Base-by-base conservation (phyloP, 2,888 invertebrate genomes). In the Malachius bipustulatus region DNA sequence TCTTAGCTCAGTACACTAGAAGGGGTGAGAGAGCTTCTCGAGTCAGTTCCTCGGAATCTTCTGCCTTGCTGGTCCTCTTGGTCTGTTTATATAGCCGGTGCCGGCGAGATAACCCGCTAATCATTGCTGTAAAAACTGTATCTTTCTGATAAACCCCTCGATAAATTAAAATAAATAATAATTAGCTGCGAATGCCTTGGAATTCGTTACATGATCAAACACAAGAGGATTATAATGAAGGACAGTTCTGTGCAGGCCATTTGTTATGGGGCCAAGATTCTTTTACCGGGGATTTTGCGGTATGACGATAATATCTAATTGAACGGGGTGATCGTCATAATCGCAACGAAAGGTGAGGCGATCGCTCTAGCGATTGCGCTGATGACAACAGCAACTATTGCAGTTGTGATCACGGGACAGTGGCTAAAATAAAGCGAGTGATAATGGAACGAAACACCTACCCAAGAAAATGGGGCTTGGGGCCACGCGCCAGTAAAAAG, bases 381-480 rank as follows among this genome's bases (percentile, higher is more conserved):
- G 47, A 99, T 99, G 98, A 97, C 97, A 0, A 94, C 98, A 1
- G 84, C 94, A 1, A 96, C 96, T 1, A 94, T 98, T 73, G 83
- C 0, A 84, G 88, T 1, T 94, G 94, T 60, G 96, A 98, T 62
- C 98, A 99, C 57, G 98, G 98, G 3, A 76, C 91, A 2, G 91
- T 91, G 13, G 98, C 98, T 1, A 98, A 97, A 67, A 78, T 97
- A 37, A 98, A 98, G 60, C 69, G 97, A 42, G 97, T 99, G 2
- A 93, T 99, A 36, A 99, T 99, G 98, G 97, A 99, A 60, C 70
- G 98, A 45, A 97, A 99, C 59, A 88, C 89, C 2, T 99, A 99
- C 62, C 96, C 96, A 0, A 73, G 96, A 37, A 94, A 94, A 62
- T 98, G 98, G 98, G 97, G 98, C 9, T 65, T 97, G 14, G 98